Conservation (phyloP, 2,888 invertebrate species). For the Boloria euphrosyne region DNA sequence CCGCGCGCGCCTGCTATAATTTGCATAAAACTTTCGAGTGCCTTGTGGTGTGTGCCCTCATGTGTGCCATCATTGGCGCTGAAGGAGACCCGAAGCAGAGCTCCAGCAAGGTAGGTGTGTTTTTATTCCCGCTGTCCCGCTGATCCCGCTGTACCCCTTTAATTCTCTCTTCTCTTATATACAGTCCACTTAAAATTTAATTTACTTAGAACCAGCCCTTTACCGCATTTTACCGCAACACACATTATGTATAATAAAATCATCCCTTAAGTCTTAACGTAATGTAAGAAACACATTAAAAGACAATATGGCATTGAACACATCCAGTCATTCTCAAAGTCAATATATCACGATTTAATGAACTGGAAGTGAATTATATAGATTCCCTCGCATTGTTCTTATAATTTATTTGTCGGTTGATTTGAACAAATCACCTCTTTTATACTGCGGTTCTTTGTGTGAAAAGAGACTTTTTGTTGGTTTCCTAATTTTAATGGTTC, state of each 20-base stretch:
- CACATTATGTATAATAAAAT: not conserved
- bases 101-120: too few species aligned
- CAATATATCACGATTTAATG: constrained; percentile 71
- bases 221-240: too few species aligned
- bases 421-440: constrained; percentile 54
- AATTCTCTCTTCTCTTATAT: too few species aligned
- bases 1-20: too few species aligned
- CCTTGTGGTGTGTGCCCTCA: too few species aligned
- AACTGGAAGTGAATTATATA: constrained; percentile 71
- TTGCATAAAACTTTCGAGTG: too few species aligned
- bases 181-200: too few species aligned
- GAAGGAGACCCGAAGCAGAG: too few species aligned
- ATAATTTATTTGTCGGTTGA: constrained; percentile 62
- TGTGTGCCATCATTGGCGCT: too few species aligned
- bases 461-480: constrained; percentile 2
- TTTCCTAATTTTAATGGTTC: constrained; percentile 12
- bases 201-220: too few species aligned
- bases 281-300: constrained; percentile 25
- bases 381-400: constrained; percentile 59
- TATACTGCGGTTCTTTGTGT: constrained; percentile 23
- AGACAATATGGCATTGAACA: constrained; percentile 33
- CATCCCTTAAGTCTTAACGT: not conserved
- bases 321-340: constrained; percentile 53
- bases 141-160: too few species aligned
- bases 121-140: too few species aligned